Percentiles rank a stretch among this genome's conserved stretches.
Conservation (phyloP, 2,888 invertebrate species). For the Pachliopta kotzebuea region DNA sequence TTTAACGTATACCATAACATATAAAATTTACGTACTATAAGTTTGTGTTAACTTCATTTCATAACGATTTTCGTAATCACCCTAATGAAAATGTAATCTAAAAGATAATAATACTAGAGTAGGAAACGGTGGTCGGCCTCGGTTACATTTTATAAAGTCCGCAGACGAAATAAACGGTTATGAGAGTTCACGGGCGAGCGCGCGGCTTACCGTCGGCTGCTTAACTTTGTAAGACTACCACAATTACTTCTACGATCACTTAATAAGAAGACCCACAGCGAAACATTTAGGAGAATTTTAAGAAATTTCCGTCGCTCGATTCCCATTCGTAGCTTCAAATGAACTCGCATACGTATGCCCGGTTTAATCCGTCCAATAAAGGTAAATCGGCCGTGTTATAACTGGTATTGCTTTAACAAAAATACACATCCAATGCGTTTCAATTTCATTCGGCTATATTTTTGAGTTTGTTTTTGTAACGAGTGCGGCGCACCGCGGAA, state of each 20-base stretch:
- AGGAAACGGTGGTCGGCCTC: conserved; percentile 47
- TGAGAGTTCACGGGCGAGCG: conserved; percentile 56
- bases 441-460: conserved; percentile 37
- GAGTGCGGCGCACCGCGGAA: conserved; percentile 8
- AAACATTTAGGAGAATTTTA: conserved; percentile 63
- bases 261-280: conserved; percentile 63
- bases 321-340: conserved; percentile 45
- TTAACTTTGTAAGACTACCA: conserved; percentile 77
- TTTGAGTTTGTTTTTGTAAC: background rate
- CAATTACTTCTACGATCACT: conserved; percentile 68
- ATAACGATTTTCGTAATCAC: conserved; percentile 11
- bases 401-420: conserved; percentile 64
- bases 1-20: too few relatives aligned
- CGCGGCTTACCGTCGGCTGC: conserved; percentile 64
- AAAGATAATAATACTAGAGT: conserved; percentile 38
- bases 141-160: conserved; percentile 72
- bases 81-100: conserved; percentile 31
- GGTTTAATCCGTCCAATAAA: conserved; percentile 69
- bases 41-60: too few relatives aligned
- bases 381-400: conserved; percentile 63
- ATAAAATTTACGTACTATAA: too few relatives aligned
- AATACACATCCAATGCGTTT: conserved; percentile 54
- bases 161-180: conserved; percentile 78
- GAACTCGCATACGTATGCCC: conserved; percentile 52
- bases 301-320: conserved; percentile 50